These are phyloP conservation scores for Echinops telfairi DNA, from an alignment of 2,113 vertebrate genomes.

Conservation along the genomic window DNA sequence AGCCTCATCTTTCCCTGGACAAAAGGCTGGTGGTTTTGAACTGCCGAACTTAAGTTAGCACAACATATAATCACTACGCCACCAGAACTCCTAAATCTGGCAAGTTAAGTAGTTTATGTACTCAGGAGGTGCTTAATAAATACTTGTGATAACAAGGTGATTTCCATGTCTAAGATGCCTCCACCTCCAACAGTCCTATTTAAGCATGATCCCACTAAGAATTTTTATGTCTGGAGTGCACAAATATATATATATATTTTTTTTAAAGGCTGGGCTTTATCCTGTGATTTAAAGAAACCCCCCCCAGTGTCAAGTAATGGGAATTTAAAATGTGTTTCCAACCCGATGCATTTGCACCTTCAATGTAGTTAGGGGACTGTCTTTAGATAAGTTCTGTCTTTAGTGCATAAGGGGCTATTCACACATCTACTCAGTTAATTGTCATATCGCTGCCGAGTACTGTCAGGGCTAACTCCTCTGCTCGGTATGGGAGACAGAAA, in stretches of 20 bases:
- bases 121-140: background rate
- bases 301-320: background rate
- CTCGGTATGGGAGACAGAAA: background rate
- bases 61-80: too few relatives aligned
- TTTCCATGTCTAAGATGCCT: background rate
- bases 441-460: background rate
- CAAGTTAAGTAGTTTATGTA: rapidly evolving
- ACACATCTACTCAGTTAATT: background rate
- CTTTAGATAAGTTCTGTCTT: background rate
- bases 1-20: too few relatives aligned
- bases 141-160: background rate
- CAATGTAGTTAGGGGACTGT: background rate
- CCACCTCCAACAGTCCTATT: background rate
- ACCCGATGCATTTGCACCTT: background rate
- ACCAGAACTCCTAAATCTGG: too few relatives aligned
- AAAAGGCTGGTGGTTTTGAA: too few relatives aligned
- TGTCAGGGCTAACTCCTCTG: background rate
- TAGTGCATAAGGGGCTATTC: background rate
- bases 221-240: background rate
- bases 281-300: background rate
- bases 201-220: background rate
- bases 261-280: background rate
- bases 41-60: too few relatives aligned
- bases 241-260: background rate
- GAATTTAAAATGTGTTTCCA: background rate